A percentile compares a stretch with the other conserved stretches of the same genome.
Conservation (phyloP, 2,797 vertebrate genomes). For the Hybognathus amarus region DNA sequence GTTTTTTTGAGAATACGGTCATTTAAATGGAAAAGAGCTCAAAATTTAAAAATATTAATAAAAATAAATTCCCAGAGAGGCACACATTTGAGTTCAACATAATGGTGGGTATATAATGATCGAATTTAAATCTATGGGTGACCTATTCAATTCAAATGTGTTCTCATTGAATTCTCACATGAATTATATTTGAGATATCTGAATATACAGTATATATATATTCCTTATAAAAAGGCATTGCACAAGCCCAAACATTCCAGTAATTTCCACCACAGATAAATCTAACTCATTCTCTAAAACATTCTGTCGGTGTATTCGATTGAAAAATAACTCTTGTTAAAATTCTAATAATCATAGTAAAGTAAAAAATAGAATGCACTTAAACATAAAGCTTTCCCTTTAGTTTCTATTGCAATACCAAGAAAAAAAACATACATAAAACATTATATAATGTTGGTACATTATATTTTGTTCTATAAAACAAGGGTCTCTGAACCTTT, state of each 20-base stretch:
- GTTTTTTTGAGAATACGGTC: not conserved
- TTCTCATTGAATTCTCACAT: slow-evolving; percentile 43
- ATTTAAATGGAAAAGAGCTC: not conserved
- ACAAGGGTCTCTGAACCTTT: slow-evolving; percentile 48
- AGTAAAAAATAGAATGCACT: slow-evolving; percentile 72
- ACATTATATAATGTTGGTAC: slow-evolving; percentile 15
- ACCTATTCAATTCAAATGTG: slow-evolving; percentile 36
- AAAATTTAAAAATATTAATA: too few relatives aligned
- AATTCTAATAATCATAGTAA: slow-evolving; percentile 72
- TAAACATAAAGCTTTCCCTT: slow-evolving; percentile 61
- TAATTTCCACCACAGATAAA: slow-evolving; percentile 66
- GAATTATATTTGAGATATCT: slow-evolving; percentile 55
- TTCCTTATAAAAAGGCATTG: slow-evolving; percentile 67
- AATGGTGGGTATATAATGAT: not conserved
- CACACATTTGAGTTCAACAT: not conserved
- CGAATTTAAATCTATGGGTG: not conserved
- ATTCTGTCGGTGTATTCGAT: slow-evolving; percentile 70
- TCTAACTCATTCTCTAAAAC: slow-evolving; percentile 57
- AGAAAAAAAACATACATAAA: slow-evolving; percentile 59
- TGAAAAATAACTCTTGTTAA: slow-evolving; percentile 73
- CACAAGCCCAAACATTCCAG: slow-evolving; percentile 67
- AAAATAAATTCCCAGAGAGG: not conserved
- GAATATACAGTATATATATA: slow-evolving; percentile 42
- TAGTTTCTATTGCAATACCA: slow-evolving; percentile 57
- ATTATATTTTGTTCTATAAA: slow-evolving; percentile 57